phyloP scores from a whole-genome alignment of 1,140 invertebrate species.

The Lasioglossum albipes region DNA sequence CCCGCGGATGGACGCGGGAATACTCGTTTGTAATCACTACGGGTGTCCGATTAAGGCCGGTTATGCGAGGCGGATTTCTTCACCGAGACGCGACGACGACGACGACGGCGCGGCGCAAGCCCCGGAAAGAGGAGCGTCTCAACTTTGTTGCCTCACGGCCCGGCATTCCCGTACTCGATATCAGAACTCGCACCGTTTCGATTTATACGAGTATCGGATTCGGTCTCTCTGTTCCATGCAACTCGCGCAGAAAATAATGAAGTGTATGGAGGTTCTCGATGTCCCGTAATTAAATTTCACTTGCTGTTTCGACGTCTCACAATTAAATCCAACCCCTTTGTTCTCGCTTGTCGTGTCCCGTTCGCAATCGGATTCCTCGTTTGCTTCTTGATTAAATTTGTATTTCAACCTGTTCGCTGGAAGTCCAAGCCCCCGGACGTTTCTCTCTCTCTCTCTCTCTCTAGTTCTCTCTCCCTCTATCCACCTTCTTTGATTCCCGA shows the following conservation, averaged over 20 bases:
- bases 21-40: constrained; percentile 56
- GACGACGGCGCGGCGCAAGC: too few relatives aligned
- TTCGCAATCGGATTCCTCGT: not conserved
- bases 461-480: too few relatives aligned
- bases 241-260: constrained; percentile 18
- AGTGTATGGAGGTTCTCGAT: constrained; percentile 12
- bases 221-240: not conserved
- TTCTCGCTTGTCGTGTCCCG: not conserved
- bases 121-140: constrained; percentile 13
- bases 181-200: not conserved
- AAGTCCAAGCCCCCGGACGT: too few relatives aligned
- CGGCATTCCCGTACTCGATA: not conserved
- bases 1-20: constrained; percentile 30
- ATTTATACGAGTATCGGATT: constrained; percentile 21
- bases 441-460: too few relatives aligned
- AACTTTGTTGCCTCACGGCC: constrained; percentile 1
- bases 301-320: not conserved
- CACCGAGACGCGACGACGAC: not conserved
- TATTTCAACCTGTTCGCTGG: not conserved
- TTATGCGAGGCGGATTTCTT: constrained; percentile 31
- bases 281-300: constrained; percentile 34
- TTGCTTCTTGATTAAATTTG: constrained; percentile 17
- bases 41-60: constrained; percentile 53
- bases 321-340: not conserved
- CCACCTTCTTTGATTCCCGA: constrained; percentile 3